Evolutionary conservation across 2,888 invertebrate species (phyloP), one percentile per base, ranked within the genome.

Genomic region (Lacanobia oleracea): DNA sequence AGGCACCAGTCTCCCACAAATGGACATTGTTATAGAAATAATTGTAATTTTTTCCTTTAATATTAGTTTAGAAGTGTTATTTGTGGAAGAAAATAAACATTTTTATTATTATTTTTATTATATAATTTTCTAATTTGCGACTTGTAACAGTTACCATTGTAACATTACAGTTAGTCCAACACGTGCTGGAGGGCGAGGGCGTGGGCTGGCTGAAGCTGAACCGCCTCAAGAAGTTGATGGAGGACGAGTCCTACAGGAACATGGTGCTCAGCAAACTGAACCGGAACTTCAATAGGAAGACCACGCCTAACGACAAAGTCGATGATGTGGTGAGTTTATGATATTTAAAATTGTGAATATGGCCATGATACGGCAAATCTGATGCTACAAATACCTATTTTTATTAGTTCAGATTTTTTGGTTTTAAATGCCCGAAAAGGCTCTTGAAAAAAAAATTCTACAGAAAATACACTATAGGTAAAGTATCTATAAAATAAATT

Each of bases 231-330:
- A 99, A 99, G 90, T 95, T 99, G 43, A 99, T 99, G 99, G 99
- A 99, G 92, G 99, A 99, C 93, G 99, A 99, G 94, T 99, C 98
- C 61, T 99, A 99, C 93, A 97, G 99, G 50, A 99, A 99, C 91
- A 97, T 99, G 94, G 98, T 99, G 53, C 97, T 99, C 62, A 98
- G 98, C 83, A 98, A 99, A 91, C 96, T 99, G 6, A 99, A 99
- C 93, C 98, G 98, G 87, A 99, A 99, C 66, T 97, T 99, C 70
- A 99, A 99, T 88, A 97, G 97, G 85, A 99, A 98, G 94, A 98
- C 99, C 73, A 98, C 99, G 65, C 98, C 99, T 0, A 99, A 99
- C 91, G 99, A 99, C 95, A 98, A 99, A 92, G 98, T 99, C 57
- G 99, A 99, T 88, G 99, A 99, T 96, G 98, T 99, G 96, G 99